Evolutionary conservation across 2,797 vertebrate species (phyloP).

Genomic region (Tapirus indicus): DNA sequence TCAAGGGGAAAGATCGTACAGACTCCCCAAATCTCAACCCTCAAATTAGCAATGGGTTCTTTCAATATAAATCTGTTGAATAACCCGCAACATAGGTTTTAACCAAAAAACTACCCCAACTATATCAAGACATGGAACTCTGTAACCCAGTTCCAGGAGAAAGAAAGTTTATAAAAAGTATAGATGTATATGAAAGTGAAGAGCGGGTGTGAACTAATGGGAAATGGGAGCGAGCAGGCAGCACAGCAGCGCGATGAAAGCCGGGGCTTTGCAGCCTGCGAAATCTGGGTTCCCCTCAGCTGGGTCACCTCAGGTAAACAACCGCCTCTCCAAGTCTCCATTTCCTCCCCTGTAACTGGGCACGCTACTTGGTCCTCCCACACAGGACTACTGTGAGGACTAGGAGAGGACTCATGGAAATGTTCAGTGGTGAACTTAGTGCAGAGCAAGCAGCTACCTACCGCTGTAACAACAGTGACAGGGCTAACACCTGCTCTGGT

Average conservation of each 20-base stretch:
- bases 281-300: not conserved
- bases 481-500: rapidly evolving
- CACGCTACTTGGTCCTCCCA: too few relatives aligned
- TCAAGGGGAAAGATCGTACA: not conserved
- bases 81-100: not conserved
- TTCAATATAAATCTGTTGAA: not conserved
- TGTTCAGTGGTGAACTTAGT: rapidly evolving
- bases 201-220: rapidly evolving
- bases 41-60: not conserved
- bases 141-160: not conserved
- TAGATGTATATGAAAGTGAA: not conserved
- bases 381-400: too few relatives aligned
- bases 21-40: not conserved
- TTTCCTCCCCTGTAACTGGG: not conserved
- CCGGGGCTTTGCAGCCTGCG: not conserved
- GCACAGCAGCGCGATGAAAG: not conserved
- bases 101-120: not conserved
- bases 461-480: not conserved
- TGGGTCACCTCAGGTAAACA: not conserved
- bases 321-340: too few relatives aligned
- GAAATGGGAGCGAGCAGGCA: rapidly evolving
- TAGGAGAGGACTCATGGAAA: too few relatives aligned
- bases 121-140: not conserved
- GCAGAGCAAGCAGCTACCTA: not conserved
- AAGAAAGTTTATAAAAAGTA: not conserved